Evolutionary conservation across 2,797 vertebrate species (phyloP).

Genomic region (Sylvilagus floridanus): DNA sequence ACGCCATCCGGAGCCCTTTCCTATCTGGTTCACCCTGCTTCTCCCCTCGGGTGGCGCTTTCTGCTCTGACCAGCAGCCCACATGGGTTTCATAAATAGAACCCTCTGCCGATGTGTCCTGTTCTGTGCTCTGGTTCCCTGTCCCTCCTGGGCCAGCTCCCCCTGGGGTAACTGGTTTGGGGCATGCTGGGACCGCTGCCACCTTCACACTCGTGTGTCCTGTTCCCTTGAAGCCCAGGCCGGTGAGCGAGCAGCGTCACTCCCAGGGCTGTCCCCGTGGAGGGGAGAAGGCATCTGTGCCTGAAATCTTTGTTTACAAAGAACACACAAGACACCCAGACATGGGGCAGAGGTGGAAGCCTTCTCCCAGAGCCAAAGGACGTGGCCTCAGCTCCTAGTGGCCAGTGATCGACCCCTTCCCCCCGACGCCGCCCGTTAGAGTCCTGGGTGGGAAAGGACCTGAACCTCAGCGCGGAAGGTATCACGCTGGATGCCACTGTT

Average conservation of each 20-base stretch:
- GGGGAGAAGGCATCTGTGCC: not conserved
- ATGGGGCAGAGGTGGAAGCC: not conserved
- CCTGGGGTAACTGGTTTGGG: not conserved
- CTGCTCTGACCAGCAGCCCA: not conserved
- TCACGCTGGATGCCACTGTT: not conserved
- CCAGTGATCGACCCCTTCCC: no score
- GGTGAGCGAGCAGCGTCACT: not conserved
- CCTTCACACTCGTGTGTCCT: not conserved
- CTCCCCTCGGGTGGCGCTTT: not conserved
- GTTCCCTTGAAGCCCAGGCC: not conserved
- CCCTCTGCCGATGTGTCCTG: not conserved
- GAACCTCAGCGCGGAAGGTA: not conserved
- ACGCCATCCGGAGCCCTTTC: not conserved
- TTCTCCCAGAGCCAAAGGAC: not conserved
- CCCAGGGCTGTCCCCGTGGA: not conserved
- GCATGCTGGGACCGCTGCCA: not conserved
- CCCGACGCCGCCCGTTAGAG: not conserved
- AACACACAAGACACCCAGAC: not conserved
- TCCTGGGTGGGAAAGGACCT: not conserved
- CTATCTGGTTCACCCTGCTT: not conserved
- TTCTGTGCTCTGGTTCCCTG: not conserved
- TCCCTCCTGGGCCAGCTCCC: not conserved
- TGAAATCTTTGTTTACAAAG: not conserved
- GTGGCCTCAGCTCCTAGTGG: not conserved
- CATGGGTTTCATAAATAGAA: not conserved